Percentiles rank a stretch among this genome's conserved stretches.
phyloP scores from a whole-genome alignment of 2,113 vertebrate genomes.

The Oryzias celebensis region DNA sequence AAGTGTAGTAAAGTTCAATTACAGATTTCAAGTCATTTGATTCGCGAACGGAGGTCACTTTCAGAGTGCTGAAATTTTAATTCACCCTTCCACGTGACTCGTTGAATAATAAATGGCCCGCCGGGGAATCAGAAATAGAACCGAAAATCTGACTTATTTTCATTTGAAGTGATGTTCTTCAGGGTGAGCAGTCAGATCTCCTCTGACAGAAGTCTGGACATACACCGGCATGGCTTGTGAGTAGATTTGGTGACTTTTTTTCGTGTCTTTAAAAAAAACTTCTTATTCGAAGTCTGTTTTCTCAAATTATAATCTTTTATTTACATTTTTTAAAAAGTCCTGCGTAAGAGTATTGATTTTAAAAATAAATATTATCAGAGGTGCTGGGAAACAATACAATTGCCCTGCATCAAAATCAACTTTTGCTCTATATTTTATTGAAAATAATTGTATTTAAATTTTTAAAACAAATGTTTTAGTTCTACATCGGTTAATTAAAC shows the following conservation, averaged over 20 bases:
- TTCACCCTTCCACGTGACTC: constrained; percentile 87
- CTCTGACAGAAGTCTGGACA: constrained; percentile 45
- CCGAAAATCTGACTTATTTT: constrained; percentile 82
- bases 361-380: too few relatives aligned
- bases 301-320: too few relatives aligned
- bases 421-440: too few relatives aligned
- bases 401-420: too few relatives aligned
- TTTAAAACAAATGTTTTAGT: too few relatives aligned
- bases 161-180: constrained; percentile 87
- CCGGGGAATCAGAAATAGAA: constrained; percentile 88
- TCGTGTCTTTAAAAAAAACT: neutral
- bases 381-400: too few relatives aligned
- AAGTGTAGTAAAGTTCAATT: constrained; percentile 54
- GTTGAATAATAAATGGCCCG: constrained; percentile 93
- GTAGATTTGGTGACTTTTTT: constrained; percentile 43
- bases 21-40: constrained; percentile 69
- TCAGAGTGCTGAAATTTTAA: constrained; percentile 89
- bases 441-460: too few relatives aligned
- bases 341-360: too few relatives aligned
- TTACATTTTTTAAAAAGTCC: too few relatives aligned
- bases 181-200: constrained; percentile 82
- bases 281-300: too few relatives aligned
- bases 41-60: constrained; percentile 73
- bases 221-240: constrained; percentile 65
- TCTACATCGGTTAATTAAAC: too few relatives aligned